A percentile compares a stretch with the other conserved stretches of the same genome.
These are phyloP conservation scores for Holacanthus passer DNA, from an alignment of 2,113 vertebrate species.

Conservation along the genomic window DNA sequence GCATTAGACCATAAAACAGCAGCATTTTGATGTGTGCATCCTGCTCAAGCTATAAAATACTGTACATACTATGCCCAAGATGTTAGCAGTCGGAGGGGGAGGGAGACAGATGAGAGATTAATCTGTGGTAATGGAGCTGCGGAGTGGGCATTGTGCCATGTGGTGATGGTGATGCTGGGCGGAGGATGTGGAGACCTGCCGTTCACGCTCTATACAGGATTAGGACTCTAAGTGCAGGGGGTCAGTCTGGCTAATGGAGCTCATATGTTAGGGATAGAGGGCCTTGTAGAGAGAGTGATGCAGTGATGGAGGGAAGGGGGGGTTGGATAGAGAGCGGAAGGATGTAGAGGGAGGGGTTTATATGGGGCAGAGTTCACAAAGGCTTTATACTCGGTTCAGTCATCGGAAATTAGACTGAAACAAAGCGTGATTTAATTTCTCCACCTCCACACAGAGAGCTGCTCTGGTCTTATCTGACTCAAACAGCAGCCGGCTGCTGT, in stretches of 20 bases:
- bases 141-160: constrained; percentile 55
- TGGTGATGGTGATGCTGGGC: constrained; percentile 30
- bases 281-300: constrained; percentile 1
- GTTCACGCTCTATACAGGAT: constrained; percentile 48
- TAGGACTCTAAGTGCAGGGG: constrained; percentile 52
- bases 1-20: neutral
- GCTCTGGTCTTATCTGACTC: constrained; percentile 37
- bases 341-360: constrained; percentile 3
- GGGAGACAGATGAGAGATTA: constrained; percentile 63
- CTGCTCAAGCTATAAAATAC: neutral
- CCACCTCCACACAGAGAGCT: constrained; percentile 4
- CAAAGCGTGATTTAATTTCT: constrained; percentile 23
- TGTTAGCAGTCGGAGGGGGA: constrained; percentile 30
- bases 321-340: neutral
- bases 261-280: constrained; percentile 48
- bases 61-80: constrained; percentile 2
- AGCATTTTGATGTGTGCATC: neutral
- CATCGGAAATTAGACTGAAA: constrained; percentile 24
- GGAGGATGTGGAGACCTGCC: constrained; percentile 41
- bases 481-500: neutral
- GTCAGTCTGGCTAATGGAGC: constrained; percentile 65
- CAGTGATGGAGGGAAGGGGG: neutral
- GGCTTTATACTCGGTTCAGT: constrained; percentile 5
- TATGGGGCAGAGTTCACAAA: constrained; percentile 26
- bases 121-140: constrained; percentile 60